These are phyloP conservation scores for Podiceps cristatus DNA, from an alignment of 2,113 vertebrate species.

Conservation along the genomic window DNA sequence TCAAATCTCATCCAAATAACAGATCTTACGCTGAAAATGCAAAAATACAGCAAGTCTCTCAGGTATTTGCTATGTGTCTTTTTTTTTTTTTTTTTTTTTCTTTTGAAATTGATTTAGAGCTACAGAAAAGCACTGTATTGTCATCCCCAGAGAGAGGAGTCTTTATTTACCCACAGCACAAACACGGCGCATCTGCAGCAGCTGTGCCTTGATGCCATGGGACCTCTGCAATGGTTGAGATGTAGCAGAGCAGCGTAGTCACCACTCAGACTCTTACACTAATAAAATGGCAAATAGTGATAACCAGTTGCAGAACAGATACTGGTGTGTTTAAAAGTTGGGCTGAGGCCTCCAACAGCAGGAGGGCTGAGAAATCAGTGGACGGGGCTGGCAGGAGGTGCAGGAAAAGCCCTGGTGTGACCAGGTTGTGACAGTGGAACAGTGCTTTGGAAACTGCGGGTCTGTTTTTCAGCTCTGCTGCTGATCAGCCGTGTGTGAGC, in stretches of 20 bases:
- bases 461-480: background rate
- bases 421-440: background rate
- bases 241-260: background rate
- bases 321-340: background rate
- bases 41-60: background rate
- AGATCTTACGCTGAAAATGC: background rate
- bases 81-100: background rate
- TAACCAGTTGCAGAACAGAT: background rate
- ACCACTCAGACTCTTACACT: background rate
- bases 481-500: background rate
- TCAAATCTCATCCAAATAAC: background rate
- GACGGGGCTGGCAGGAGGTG: background rate
- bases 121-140: background rate
- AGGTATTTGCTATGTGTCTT: background rate
- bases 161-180: background rate
- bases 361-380: background rate
- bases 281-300: background rate
- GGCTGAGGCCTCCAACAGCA: background rate
- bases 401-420: background rate
- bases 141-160: background rate
- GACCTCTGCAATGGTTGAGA: background rate
- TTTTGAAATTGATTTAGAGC: background rate
- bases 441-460: rapidly evolving
- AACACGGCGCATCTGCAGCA: background rate
- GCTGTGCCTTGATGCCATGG: background rate